phyloP scores from a whole-genome alignment of 2,888 invertebrate genomes.

The Pogonocherus hispidulus region DNA sequence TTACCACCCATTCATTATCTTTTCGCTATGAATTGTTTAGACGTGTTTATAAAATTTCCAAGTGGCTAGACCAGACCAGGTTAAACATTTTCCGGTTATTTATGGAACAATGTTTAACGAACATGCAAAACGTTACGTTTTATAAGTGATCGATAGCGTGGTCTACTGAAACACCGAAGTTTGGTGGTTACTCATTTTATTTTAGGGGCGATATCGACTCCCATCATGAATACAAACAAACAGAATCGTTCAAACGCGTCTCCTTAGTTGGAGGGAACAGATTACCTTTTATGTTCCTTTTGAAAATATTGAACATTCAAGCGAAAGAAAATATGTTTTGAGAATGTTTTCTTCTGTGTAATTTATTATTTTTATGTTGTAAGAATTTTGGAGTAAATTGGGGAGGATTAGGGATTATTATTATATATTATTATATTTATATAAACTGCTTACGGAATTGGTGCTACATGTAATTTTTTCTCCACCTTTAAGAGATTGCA shows the following conservation, averaged over 20 bases:
- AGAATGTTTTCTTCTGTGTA: too few relatives aligned
- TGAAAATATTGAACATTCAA: not conserved
- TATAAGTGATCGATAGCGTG: slow-evolving; percentile 15
- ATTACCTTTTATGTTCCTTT: not conserved
- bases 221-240: slow-evolving; percentile 20
- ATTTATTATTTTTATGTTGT: too few relatives aligned
- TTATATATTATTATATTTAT: too few relatives aligned
- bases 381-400: too few relatives aligned
- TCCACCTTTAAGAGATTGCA: too few relatives aligned
- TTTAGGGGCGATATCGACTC: slow-evolving; percentile 17
- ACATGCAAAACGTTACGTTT: slow-evolving; percentile 9
- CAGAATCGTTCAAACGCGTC: slow-evolving; percentile 1
- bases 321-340: not conserved
- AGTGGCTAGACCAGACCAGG: slow-evolving; percentile 23
- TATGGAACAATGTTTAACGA: slow-evolving; percentile 22
- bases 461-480: too few relatives aligned
- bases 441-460: too few relatives aligned
- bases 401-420: too few relatives aligned
- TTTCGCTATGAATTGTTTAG: not conserved
- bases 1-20: not conserved
- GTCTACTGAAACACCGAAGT: slow-evolving; percentile 13
- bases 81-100: slow-evolving; percentile 23
- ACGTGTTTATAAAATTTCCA: slow-evolving; percentile 10
- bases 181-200: slow-evolving; percentile 17
- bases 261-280: not conserved